Base-by-base conservation (phyloP, 2,888 invertebrate species). In the Plemyria rubiginata region DNA sequence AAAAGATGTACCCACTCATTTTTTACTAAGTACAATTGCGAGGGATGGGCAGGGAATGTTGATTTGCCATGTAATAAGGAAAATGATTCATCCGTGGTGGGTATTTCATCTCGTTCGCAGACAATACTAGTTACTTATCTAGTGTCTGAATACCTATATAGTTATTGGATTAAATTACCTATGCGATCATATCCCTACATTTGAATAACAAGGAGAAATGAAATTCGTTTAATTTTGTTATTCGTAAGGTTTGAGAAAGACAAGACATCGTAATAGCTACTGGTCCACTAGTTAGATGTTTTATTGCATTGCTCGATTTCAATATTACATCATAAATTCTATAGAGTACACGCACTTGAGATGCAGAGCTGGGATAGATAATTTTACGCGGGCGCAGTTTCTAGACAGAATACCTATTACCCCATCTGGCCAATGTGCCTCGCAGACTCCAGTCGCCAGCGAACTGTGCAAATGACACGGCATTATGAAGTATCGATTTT, bases 401-500 rank as follows among this genome's bases (percentile, higher is more conserved):
- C 48, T 54, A 54, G 49, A 48, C 49, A 45, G 15, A 29, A n/a
- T n/a, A n/a, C n/a, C n/a, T 43, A 45, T 50, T 52, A 54, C 54
- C 64, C 54, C 54, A 56, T 48, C 51, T 52, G 55, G 53, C 29
- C 40, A 59, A 43, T 63, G 60, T 54, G 53, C 52, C 62, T 22
- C 55, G 54, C 60, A 48, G 56, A 45, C 50, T 54, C 65, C 22
- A 41, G 41, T 41, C 62, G 60, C 62, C 54, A 13, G 60, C 62
- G 54, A 68, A 13, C 49, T 59, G 38, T 65, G 62, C 67, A 67
- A 67, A 70, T 65, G 68, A 49, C 67, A 67, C 65, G 63, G 58
- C 63, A 63, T 64, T 67, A 65, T 60, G 63, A 65, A 60, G 48
- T 54, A 70, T 70, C 59, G 70, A 70, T 70, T 67, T 70, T 70